Conservation (phyloP, 2,888 invertebrate genomes). For the Apamea sordens region DNA sequence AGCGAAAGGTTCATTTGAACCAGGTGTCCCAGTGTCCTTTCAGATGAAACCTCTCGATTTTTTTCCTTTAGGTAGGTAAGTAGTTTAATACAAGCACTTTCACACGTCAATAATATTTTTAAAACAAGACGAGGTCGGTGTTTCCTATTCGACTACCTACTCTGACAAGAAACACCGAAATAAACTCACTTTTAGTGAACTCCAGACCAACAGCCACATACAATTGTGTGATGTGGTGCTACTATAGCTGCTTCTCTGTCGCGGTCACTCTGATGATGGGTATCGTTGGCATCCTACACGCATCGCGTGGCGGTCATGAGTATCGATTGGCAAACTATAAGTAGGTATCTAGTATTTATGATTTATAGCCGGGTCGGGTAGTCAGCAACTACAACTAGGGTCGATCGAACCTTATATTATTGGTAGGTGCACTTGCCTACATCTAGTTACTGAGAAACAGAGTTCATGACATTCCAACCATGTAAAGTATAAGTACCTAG, state of each 20-base stretch:
- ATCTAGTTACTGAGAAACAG: background rate
- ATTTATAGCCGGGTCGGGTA: too few species aligned
- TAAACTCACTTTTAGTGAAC: background rate
- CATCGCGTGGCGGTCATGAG: background rate
- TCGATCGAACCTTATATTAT: background rate
- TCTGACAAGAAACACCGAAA: too few species aligned
- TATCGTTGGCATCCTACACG: too few species aligned
- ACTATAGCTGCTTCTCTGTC: background rate
- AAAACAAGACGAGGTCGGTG: too few species aligned
- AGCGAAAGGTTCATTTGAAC: too few species aligned
- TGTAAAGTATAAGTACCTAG: background rate
- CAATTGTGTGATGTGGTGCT: background rate
- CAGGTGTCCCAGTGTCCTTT: too few species aligned
- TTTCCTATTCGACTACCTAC: too few species aligned
- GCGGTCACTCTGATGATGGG: background rate
- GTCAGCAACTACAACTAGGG: background rate
- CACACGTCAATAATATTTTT: too few species aligned
- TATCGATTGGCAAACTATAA: background rate
- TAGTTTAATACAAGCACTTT: too few species aligned
- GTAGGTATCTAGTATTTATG: background rate
- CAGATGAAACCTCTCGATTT: too few species aligned
- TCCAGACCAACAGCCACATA: background rate
- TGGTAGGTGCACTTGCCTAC: background rate
- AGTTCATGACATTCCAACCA: background rate
- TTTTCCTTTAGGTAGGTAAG: too few species aligned